These are phyloP conservation scores for Athene cunicularia DNA, from an alignment of 2,113 vertebrate genomes.

Conservation along the genomic window DNA sequence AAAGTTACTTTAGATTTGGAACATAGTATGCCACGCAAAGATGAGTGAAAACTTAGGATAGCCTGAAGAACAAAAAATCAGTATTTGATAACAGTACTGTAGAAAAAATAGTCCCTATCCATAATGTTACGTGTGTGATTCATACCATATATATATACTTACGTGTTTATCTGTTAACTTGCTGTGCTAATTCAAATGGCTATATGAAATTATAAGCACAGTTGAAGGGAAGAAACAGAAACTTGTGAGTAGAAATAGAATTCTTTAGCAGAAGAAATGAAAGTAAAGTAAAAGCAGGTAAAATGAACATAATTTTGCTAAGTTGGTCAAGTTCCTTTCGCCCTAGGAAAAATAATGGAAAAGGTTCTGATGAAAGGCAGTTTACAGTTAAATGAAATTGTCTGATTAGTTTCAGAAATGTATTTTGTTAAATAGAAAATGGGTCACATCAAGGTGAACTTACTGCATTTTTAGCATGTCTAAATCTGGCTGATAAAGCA, in stretches of 20 bases:
- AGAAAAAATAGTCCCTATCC: neutral
- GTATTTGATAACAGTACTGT: neutral
- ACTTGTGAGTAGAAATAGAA: neutral
- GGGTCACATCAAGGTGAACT: neutral
- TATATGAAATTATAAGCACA: neutral
- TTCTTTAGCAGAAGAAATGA: neutral
- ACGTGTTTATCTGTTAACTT: neutral
- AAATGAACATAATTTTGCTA: neutral
- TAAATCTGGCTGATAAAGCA: neutral
- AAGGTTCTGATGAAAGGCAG: neutral
- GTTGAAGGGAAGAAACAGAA: neutral
- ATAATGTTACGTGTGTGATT: neutral
- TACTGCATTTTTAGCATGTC: neutral
- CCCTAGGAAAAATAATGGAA: neutral
- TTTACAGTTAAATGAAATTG: neutral
- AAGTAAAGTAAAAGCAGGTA: neutral
- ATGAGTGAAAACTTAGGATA: neutral
- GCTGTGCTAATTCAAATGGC: neutral
- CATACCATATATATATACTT: neutral
- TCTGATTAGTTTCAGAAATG: neutral
- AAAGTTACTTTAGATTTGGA: neutral
- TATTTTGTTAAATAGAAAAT: neutral
- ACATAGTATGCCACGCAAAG: neutral
- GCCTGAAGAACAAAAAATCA: neutral
- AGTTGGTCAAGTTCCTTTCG: neutral